phyloP scores from a whole-genome alignment of 2,888 invertebrate genomes.

The Dorcus parallelipipedus region DNA sequence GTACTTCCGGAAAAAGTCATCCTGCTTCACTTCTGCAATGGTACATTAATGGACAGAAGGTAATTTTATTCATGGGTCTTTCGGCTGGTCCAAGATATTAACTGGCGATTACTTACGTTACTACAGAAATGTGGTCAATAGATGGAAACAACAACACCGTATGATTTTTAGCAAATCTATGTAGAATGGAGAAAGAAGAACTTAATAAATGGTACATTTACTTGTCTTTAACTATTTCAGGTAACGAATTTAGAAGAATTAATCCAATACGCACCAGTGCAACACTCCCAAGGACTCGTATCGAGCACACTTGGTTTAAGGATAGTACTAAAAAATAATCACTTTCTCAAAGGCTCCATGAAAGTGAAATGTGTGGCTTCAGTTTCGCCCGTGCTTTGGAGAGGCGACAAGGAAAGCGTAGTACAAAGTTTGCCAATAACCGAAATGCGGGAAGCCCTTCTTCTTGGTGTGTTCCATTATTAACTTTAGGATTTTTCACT shows the following conservation, averaged over 20 bases:
- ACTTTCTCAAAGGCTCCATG: not conserved
- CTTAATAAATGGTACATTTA: no score
- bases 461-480: not conserved
- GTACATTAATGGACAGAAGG: conserved; percentile 77
- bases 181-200: not conserved
- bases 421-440: not conserved
- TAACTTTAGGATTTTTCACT: no score
- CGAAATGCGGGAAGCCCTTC: not conserved
- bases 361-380: not conserved
- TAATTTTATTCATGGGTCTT: conserved; percentile 34
- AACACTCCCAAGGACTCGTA: not conserved
- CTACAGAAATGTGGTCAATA: no score
- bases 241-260: not conserved
- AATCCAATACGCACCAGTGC: not conserved
- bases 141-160: no score
- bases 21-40: conserved; percentile 72
- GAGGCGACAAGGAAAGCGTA: not conserved
- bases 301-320: not conserved
- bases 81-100: no score
- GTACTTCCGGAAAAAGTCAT: conserved; percentile 73
- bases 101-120: no score
- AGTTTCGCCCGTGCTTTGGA: not conserved
- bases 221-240: no score
- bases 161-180: no score
- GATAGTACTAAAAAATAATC: not conserved